Percentiles rank a stretch among this genome's conserved stretches.
Conservation (phyloP, 2,797 vertebrate species). For the Corythornis leucogaster region DNA sequence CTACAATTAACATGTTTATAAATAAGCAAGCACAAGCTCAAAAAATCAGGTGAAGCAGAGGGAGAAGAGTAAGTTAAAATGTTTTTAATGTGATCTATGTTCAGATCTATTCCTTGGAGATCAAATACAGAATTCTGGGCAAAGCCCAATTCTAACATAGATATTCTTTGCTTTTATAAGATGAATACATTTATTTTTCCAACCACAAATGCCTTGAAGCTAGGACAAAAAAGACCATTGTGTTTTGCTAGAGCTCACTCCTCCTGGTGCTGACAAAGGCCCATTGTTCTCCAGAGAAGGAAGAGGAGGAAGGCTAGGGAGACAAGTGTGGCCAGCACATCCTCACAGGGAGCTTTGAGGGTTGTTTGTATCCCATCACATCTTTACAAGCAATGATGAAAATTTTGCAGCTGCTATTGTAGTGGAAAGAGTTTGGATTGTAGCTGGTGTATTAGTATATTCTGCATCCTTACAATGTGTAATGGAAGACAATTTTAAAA, state of each 20-base stretch:
- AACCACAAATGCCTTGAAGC: conserved; percentile 26
- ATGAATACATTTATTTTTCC: conserved; percentile 48
- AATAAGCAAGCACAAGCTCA: not conserved
- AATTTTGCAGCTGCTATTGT: not conserved
- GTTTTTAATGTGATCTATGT: not conserved
- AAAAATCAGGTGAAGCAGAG: not conserved
- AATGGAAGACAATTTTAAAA: not conserved
- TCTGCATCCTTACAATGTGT: not conserved
- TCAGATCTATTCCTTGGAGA: not conserved
- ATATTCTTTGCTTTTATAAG: not conserved
- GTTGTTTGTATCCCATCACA: not conserved
- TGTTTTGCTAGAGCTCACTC: not conserved
- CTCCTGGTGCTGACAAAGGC: conserved; percentile 27
- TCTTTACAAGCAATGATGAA: not conserved
- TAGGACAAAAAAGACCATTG: conserved; percentile 22
- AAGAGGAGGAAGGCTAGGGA: conserved; percentile 4
- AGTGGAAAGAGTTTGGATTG: not conserved
- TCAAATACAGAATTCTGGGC: conserved; percentile 3
- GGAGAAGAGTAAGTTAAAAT: not conserved
- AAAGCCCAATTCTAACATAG: conserved; percentile 12
- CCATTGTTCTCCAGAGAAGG: conserved; percentile 20
- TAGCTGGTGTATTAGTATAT: not conserved
- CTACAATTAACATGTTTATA: not conserved
- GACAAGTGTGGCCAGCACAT: not conserved
- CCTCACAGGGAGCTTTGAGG: not conserved